These are phyloP conservation scores for Anthopleura sola DNA, from an alignment of 64 coral and sea anemone genomes.

Conservation along the genomic window DNA sequence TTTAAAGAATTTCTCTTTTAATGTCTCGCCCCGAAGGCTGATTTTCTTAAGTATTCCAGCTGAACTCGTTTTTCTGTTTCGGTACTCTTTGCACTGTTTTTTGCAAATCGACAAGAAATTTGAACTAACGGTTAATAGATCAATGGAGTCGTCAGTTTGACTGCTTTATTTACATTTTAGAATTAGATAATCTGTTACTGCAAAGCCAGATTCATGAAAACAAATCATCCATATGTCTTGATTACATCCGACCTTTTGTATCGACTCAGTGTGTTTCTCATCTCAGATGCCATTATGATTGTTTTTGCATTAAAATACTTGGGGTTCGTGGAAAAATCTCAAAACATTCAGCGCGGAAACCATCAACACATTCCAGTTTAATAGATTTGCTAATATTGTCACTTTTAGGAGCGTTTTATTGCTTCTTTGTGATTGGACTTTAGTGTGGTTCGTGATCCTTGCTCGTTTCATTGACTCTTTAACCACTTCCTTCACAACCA, in stretches of 20 bases:
- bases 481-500: background rate
- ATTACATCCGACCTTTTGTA: background rate
- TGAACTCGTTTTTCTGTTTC: background rate
- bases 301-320: background rate
- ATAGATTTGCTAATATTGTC: background rate
- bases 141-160: background rate
- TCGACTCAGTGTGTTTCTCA: background rate
- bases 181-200: background rate
- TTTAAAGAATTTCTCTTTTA: background rate
- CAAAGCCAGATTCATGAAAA: background rate
- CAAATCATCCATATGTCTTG: background rate
- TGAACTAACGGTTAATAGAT: background rate
- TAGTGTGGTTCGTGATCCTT: background rate
- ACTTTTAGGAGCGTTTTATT: background rate
- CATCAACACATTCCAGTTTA: background rate
- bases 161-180: background rate
- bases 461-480: background rate
- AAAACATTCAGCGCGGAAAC: background rate
- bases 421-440: background rate
- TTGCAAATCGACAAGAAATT: background rate
- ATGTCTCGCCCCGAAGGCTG: background rate
- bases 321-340: background rate
- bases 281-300: background rate
- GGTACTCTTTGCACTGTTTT: background rate
- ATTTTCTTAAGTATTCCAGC: background rate